These are phyloP conservation scores for Nebria brevicollis DNA, from an alignment of 2,888 invertebrate genomes.

Conservation along the genomic window DNA sequence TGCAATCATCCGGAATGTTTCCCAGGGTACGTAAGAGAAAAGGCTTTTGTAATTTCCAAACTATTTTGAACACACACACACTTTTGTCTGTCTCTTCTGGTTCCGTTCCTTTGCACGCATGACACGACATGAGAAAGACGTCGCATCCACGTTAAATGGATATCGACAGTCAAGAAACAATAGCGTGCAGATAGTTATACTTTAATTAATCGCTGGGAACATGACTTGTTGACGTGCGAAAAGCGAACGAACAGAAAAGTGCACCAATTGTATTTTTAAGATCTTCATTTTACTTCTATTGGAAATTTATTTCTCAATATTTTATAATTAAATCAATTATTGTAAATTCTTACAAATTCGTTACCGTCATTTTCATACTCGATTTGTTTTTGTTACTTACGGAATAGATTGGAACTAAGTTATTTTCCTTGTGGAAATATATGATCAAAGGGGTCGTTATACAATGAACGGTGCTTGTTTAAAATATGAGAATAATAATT, in stretches of 20 bases:
- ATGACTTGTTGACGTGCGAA: too few species aligned
- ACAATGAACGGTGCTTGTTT: not conserved
- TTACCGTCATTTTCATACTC: not conserved
- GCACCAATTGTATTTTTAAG: too few species aligned
- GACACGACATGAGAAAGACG: not conserved
- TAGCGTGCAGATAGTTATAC: too few species aligned
- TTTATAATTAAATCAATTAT: too few species aligned
- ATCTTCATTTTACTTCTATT: too few species aligned
- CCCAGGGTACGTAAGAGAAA: conserved; percentile 18
- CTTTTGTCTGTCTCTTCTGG: not conserved
- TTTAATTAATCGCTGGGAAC: too few species aligned
- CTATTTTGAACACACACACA: conserved; percentile 12
- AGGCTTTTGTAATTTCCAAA: conserved; percentile 20
- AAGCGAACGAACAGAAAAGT: too few species aligned
- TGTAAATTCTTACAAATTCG: too few species aligned
- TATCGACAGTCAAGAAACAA: too few species aligned
- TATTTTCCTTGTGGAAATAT: not conserved
- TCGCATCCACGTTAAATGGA: not conserved
- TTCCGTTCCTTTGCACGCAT: not conserved
- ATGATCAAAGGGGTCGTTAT: not conserved
- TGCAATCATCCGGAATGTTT: conserved; percentile 35
- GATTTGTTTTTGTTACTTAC: too few species aligned
- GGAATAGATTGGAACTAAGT: not conserved
- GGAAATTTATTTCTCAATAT: too few species aligned
- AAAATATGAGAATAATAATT: conserved; percentile 10